Conservation (phyloP, 2,888 invertebrate species). For the Heliconius charithonia region DNA sequence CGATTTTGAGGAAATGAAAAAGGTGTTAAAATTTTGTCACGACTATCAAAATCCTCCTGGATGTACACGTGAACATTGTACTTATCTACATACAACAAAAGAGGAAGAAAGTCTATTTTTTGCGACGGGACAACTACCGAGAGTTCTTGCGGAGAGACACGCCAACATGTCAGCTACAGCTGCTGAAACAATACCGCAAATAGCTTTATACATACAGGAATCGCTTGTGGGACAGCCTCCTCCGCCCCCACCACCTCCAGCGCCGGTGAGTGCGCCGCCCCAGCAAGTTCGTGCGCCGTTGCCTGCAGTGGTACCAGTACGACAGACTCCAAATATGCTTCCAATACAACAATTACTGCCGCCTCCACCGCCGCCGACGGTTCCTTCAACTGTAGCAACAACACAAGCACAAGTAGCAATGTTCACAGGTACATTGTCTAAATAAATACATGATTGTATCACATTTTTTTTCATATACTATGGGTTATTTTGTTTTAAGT, state of each 20-base stretch:
- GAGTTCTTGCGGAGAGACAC: slow-evolving; percentile 65
- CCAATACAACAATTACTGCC: slow-evolving; percentile 51
- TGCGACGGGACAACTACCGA: slow-evolving; percentile 62
- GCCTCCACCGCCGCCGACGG: slow-evolving; percentile 48
- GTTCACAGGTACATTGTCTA: slow-evolving; percentile 54
- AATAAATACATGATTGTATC: neutral
- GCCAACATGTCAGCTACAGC: slow-evolving; percentile 55
- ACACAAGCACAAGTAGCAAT: slow-evolving; percentile 37
- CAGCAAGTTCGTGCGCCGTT: slow-evolving; percentile 46
- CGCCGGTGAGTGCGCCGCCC: slow-evolving; percentile 40
- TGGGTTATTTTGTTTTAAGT: neutral
- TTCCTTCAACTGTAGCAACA: slow-evolving; percentile 26
- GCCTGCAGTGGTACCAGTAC: slow-evolving; percentile 15
- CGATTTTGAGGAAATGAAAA: slow-evolving; percentile 67
- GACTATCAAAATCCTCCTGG: slow-evolving; percentile 71
- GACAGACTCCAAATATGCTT: slow-evolving; percentile 53
- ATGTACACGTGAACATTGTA: slow-evolving; percentile 66
- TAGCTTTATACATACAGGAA: slow-evolving; percentile 53
- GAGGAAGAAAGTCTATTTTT: slow-evolving; percentile 68
- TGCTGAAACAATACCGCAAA: slow-evolving; percentile 54
- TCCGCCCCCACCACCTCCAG: slow-evolving; percentile 57
- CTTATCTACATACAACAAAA: slow-evolving; percentile 66
- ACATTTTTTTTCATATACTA: neutral
- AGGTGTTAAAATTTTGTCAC: slow-evolving; percentile 70
- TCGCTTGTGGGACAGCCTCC: slow-evolving; percentile 48